Conservation (phyloP, 2,113 vertebrate species). For the Laterallus jamaicensis region DNA sequence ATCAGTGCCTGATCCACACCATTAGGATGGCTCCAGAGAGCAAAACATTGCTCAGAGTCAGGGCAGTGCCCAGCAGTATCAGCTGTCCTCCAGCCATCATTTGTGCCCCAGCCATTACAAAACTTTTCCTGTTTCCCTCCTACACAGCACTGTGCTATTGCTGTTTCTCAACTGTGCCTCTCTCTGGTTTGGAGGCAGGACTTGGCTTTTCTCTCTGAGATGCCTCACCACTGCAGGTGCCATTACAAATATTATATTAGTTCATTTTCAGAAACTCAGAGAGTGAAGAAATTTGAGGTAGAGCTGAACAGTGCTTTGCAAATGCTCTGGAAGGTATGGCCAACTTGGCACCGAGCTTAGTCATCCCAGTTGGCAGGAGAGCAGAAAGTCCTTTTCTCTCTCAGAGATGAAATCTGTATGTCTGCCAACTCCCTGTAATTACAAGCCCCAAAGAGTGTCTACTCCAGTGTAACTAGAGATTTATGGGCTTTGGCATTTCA, state of each 20-base stretch:
- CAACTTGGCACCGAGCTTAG: not conserved
- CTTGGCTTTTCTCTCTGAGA: not conserved
- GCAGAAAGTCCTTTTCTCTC: conserved; percentile 45
- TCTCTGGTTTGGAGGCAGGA: not conserved
- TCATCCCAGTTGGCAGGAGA: not conserved
- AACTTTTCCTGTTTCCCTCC: not conserved
- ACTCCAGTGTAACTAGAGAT: conserved; percentile 27
- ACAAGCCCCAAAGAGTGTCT: conserved; percentile 34
- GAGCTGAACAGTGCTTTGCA: not conserved
- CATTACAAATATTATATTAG: conserved; percentile 48
- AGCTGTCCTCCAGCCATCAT: not conserved
- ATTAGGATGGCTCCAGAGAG: not conserved
- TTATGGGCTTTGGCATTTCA: not conserved
- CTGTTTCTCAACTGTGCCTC: not conserved
- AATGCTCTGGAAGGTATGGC: conserved; percentile 24
- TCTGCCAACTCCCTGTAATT: conserved; percentile 52
- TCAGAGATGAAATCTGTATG: conserved; percentile 39
- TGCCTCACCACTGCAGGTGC: conserved; percentile 3
- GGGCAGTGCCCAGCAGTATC: not conserved
- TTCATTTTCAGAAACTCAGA: not conserved
- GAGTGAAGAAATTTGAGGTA: not conserved
- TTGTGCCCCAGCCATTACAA: not conserved
- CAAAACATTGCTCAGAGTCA: not conserved
- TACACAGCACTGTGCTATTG: not conserved
- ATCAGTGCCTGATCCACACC: not conserved